Evolutionary conservation across 2,113 vertebrate genomes (phyloP).

Genomic region (Ctenodactylus gundi): DNA sequence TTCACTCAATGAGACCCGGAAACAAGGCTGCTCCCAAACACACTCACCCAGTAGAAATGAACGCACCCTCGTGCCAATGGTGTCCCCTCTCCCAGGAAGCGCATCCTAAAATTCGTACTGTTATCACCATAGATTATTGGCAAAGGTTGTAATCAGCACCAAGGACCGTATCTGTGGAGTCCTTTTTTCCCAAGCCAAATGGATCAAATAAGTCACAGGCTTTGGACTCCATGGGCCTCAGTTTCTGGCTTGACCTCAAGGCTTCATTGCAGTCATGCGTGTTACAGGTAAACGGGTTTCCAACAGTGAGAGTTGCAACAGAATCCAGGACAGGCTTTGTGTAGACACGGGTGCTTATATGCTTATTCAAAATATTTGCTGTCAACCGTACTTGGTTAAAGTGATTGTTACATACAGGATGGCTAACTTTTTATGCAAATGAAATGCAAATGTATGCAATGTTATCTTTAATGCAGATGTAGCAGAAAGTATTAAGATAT

Average conservation of each 20-base stretch:
- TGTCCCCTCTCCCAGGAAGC: background rate
- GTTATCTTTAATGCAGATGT: conserved; percentile 87
- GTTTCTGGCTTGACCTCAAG: conserved; percentile 19
- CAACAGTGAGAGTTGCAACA: conserved; percentile 31
- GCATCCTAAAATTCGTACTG: background rate
- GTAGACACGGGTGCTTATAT: conserved; percentile 40
- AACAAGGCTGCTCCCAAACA: conserved; percentile 65
- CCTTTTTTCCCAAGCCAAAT: background rate
- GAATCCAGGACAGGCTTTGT: conserved; percentile 38
- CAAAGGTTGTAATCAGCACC: background rate
- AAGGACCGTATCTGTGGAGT: background rate
- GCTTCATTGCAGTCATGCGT: background rate
- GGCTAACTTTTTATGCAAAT: conserved; percentile 86
- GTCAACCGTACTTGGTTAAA: conserved; percentile 76
- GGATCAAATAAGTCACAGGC: background rate
- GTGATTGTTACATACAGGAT: conserved; percentile 80
- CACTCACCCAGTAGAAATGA: conserved; percentile 48
- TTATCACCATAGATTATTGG: background rate
- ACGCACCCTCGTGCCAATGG: conserved; percentile 41
- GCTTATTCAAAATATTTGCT: conserved; percentile 75
- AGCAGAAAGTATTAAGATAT: conserved; percentile 87
- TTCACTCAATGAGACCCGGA: conserved; percentile 66
- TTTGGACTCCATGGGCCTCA: background rate
- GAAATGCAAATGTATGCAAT: conserved; percentile 86
- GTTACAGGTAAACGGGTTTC: background rate